Base-by-base conservation (phyloP, 2,888 invertebrate species). In the Lamellibrachia columna region DNA sequence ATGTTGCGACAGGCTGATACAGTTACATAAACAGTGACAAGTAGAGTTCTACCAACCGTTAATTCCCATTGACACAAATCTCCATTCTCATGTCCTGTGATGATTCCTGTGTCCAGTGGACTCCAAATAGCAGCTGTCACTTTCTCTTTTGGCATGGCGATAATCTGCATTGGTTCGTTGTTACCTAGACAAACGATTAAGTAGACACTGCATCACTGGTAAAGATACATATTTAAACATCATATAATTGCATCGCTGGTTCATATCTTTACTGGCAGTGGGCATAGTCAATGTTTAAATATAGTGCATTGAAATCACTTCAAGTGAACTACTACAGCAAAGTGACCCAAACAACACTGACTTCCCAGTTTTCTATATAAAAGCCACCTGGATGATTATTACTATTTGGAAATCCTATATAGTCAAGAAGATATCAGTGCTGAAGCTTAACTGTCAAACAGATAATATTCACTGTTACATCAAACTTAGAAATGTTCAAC, bases 81-180 rank as follows among this genome's bases (percentile, higher is more conserved):
- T 91, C 99, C 99, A 96, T 98, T 98, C 96, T 99, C 99, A 96
- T 99, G 99, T 0, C 99, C 97, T 91, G 96, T 95, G 75, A 96
- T 94, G 90, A 96, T 95, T 75, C 95, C 95, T 75, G 96, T 96
- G 96, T 99, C 99, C 90, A 99, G 97, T 92, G 98, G 98, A 52
- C 99, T 99, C 99, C 99, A 99, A 53, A 99, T 97, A 97, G 99
- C 98, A 0, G 99, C 98, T 1, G 99, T 98, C 22, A 99, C 98
- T 97, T 99, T 99, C 7, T 94, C 93, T 7, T 95, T 95, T 93
- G 97, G 97, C 94, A 98, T 98, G 75, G 98, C 98, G 96, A 98
- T 98, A 94, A 98, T 97, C 95, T 98, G 97, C 94, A 98, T 98
- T 0, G 98, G 98, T 93, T 98, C 97, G 92, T 98, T 98, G 93